Conservation (phyloP, 2,888 invertebrate genomes). For the Aproaerema taeniolella region DNA sequence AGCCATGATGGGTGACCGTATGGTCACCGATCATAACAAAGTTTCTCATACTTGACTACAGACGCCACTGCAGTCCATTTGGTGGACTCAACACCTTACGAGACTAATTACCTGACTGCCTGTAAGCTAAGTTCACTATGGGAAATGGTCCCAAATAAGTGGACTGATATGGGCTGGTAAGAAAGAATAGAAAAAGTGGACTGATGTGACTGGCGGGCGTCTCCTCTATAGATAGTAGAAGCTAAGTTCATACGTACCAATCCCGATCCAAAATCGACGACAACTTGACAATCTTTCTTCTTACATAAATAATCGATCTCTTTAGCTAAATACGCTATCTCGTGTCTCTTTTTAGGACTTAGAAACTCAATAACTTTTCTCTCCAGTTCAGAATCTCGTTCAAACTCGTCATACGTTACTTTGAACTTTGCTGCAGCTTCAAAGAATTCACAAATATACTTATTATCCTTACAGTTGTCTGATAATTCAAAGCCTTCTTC, state of each 20-base stretch:
- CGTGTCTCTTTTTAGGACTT: slow-evolving; percentile 82
- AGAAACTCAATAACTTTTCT: slow-evolving; percentile 50
- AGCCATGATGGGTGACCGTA: no score
- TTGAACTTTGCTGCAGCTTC: slow-evolving; percentile 32
- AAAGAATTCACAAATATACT: slow-evolving; percentile 39
- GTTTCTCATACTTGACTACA: no score
- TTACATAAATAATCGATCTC: slow-evolving; percentile 71
- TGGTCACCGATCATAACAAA: no score
- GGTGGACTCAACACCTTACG: no score
- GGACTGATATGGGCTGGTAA: no score
- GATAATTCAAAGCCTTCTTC: slow-evolving; percentile 28
- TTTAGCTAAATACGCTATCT: slow-evolving; percentile 79
- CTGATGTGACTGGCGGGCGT: no score
- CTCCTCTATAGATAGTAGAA: no score
- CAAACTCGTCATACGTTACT: slow-evolving; percentile 28
- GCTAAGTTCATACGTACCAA: slow-evolving; percentile 78
- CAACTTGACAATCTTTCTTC: slow-evolving; percentile 56
- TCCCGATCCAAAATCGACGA: slow-evolving; percentile 87
- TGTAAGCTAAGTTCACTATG: no score
- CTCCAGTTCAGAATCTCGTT: slow-evolving; percentile 20
- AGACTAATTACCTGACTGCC: no score
- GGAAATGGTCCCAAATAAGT: no score
- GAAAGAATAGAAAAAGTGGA: no score
- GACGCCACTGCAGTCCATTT: no score
- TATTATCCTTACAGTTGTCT: slow-evolving; percentile 21